Conservation (phyloP, 2,797 vertebrate genomes). For the Mormyrops boulengeri region DNA sequence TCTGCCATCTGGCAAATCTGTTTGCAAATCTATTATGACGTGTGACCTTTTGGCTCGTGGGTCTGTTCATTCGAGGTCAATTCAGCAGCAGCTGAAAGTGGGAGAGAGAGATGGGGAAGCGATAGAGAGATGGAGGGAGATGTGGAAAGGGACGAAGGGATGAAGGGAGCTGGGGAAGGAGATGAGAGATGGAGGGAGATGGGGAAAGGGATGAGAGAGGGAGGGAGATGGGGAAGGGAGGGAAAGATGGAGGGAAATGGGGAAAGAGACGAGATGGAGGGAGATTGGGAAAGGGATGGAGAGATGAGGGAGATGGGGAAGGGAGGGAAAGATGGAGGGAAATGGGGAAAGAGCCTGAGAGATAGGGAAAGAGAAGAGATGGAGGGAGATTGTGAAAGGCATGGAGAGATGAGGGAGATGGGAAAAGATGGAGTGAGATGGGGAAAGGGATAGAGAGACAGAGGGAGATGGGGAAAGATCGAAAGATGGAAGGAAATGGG, state of each 20-base stretch:
- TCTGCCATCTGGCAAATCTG: background rate
- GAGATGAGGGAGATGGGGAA: background rate
- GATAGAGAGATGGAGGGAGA: background rate
- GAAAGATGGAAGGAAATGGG: background rate
- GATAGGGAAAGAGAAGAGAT: too few relatives aligned
- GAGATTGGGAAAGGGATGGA: background rate
- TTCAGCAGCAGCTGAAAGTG: background rate
- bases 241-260: background rate
- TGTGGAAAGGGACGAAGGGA: background rate
- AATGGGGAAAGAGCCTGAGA: too few relatives aligned
- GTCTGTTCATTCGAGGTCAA: slow-evolving; percentile 1
- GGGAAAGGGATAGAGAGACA: too few relatives aligned
- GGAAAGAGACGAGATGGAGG: background rate
- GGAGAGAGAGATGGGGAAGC: background rate
- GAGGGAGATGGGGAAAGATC: too few relatives aligned
- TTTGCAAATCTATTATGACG: background rate
- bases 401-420: background rate
- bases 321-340: background rate
- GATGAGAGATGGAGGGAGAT: background rate
- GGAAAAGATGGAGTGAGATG: background rate
- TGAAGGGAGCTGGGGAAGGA: background rate
- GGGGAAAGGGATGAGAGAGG: background rate
- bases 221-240: background rate
- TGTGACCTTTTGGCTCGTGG: background rate
- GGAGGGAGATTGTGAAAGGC: too few relatives aligned